Percentiles rank a stretch among this genome's conserved stretches.
Conservation (phyloP, 2,797 vertebrate species). For the Crenichthys baileyi region DNA sequence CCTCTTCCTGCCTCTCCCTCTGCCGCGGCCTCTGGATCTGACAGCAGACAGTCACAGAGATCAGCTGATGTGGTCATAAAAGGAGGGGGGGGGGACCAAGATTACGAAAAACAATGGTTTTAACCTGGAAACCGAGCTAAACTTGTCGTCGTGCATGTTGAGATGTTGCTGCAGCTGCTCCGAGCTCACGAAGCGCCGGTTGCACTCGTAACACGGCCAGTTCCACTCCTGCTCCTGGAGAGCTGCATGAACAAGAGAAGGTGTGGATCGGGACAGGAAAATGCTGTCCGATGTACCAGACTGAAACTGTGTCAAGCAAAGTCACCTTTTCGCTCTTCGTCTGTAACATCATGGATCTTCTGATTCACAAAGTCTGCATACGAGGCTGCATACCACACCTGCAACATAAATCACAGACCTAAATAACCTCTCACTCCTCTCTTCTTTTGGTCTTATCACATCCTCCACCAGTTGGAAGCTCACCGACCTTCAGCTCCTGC, state of each 20-base stretch:
- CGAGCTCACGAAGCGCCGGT: constrained; percentile 94
- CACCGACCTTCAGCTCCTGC: constrained; percentile 93
- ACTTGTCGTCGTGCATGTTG: constrained; percentile 96
- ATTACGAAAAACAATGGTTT: fast-evolving
- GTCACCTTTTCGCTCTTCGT: constrained; percentile 96
- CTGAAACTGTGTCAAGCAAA: fast-evolving
- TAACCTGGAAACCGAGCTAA: constrained; percentile 91
- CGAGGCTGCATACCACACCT: constrained; percentile 96
- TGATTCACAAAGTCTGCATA: constrained; percentile 96
- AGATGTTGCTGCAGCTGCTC: constrained; percentile 98
- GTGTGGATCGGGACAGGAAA: neutral
- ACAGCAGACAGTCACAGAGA: neutral
- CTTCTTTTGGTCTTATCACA: neutral
- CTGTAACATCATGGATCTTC: constrained; percentile 96
- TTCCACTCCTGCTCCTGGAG: constrained; percentile 97
- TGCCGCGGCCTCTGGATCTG: constrained; percentile 90
- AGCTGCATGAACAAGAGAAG: constrained; percentile 72
- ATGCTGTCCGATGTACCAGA: too few species aligned
- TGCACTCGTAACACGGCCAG: constrained; percentile 98
- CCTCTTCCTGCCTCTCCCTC: constrained; percentile 90
- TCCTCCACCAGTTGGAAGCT: neutral
- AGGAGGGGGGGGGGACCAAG: too few species aligned
- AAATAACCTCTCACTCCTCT: too few species aligned
- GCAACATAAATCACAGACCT: neutral
- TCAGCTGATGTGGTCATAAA: neutral